phyloP scores from a whole-genome alignment of 2,888 invertebrate species.

The Pachycephus smyrnensis region DNA sequence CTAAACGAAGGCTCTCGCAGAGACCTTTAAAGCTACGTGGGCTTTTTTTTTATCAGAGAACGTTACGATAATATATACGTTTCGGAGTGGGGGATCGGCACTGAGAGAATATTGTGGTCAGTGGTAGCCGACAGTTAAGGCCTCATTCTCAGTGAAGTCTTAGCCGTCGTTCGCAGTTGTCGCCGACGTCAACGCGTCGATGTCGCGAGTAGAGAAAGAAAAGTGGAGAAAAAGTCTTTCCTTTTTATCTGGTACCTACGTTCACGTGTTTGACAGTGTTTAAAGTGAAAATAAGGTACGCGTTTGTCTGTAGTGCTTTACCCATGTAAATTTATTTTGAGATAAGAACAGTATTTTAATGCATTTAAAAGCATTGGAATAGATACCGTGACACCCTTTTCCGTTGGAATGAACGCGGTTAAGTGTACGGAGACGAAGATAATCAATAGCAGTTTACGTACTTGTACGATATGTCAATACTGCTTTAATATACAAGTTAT shows the following conservation, averaged over 20 bases:
- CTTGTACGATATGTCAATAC: neutral
- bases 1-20: neutral
- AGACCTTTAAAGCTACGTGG: neutral
- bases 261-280: neutral
- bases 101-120: neutral
- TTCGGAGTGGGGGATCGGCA: neutral
- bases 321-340: neutral
- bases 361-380: neutral
- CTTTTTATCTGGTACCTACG: neutral
- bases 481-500: neutral
- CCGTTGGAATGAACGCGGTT: neutral
- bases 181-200: neutral
- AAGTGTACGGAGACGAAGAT: neutral
- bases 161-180: slow-evolving; percentile 38
- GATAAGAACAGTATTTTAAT: neutral
- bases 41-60: neutral
- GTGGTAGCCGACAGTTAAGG: neutral
- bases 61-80: neutral
- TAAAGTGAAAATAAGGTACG: neutral
- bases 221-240: neutral
- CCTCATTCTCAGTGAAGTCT: slow-evolving; percentile 49
- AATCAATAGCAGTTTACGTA: neutral
- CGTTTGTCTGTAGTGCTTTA: neutral
- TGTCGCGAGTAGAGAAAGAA: neutral
- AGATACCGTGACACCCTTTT: neutral